A percentile compares a stretch with the other conserved stretches of the same genome.
Evolutionary conservation across 2,113 vertebrate species (phyloP).

Genomic region (Psittacara wagleri): DNA sequence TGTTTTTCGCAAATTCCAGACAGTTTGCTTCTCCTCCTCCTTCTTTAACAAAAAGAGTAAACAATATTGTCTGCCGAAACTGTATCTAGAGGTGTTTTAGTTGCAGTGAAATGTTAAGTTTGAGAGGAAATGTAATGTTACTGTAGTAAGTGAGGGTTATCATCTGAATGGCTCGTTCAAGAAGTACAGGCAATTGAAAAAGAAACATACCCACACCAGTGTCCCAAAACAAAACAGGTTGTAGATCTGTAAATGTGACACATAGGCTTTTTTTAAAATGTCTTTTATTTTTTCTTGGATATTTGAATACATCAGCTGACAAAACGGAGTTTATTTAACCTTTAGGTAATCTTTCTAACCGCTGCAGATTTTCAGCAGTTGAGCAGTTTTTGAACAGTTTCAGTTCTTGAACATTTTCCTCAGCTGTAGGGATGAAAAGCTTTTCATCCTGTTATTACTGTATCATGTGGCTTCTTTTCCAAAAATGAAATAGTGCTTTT

Average conservation of each 20-base stretch:
- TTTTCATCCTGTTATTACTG: not conserved
- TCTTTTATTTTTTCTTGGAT: not conserved
- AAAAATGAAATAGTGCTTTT: not conserved
- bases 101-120: not conserved
- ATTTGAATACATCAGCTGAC: not conserved
- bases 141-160: not conserved
- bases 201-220: not conserved
- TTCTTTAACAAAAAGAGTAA: not conserved
- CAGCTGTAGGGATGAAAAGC: not conserved
- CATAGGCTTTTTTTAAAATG: accelerated
- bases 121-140: not conserved
- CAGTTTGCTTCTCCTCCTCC: not conserved
- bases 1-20: not conserved
- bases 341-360: not conserved
- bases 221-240: not conserved
- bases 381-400: no score
- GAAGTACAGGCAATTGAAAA: not conserved
- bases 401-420: not conserved
- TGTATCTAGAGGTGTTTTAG: not conserved
- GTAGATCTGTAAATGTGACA: not conserved
- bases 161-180: not conserved
- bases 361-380: not conserved
- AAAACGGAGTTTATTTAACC: not conserved
- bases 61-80: not conserved
- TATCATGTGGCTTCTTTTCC: not conserved